Base-by-base conservation (phyloP, 2,888 invertebrate genomes). In the Drosophila testacea region DNA sequence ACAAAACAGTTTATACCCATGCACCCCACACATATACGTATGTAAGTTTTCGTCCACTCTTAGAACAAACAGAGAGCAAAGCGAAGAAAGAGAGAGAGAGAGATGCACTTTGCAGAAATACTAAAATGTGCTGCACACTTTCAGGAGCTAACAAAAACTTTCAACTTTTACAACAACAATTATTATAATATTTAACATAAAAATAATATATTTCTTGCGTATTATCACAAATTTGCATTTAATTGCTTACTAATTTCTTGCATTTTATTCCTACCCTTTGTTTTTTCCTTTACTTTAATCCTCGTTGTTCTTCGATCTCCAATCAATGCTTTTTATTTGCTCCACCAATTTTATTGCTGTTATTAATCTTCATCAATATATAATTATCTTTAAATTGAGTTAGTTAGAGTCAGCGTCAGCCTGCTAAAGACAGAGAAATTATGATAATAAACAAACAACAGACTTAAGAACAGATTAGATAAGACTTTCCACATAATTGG, bases 91-190 rank as follows among this genome's bases (percentile, higher is more conserved):
- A 22, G 22, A 22, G 56, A 46, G 36, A 44, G 4, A 1, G 3
- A 22, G 22, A 22, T 2, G 22, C 22, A 22, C 11, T 13, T 32
- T 42, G 9, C 11, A 7, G 34, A 4, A 42, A 13, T 2, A 34
- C 3, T 4, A 60, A 36, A 42, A 16, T 9, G 10, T 42, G 27
- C 9, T 44, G 42, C 60, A 60, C 51, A 44, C 51, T 60, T 60
- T 51, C 6, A 28, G 60, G 51, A 27, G 34, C 4, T 27, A 13
- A 6, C 10, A 16, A 5, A 34, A 55, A 55, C 34, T 16, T 42
- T 7, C 7, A 27, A 9, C 6, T 13, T 4, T 2, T 6, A 30
- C 46, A 30, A 30, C n/a, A 11, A 7, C 30, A 34, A 27, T 11
- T 10, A 30, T 16, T 2, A 11, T 11, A 10, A 11, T 0, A 39